These are phyloP conservation scores for Bryconaethiops microstoma DNA, from an alignment of 2,797 vertebrate genomes.

Conservation along the genomic window DNA sequence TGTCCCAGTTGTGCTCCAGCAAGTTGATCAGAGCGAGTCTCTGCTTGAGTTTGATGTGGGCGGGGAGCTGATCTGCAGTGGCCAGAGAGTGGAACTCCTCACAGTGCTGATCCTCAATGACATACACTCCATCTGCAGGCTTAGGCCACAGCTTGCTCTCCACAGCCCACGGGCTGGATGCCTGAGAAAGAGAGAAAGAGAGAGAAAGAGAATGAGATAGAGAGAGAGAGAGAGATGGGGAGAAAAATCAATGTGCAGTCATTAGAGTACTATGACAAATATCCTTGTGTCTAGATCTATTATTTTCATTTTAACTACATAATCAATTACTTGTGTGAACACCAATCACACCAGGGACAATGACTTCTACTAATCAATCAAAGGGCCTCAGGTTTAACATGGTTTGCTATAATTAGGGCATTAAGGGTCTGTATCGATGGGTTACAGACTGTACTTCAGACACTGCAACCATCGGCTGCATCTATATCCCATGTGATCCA, in stretches of 20 bases:
- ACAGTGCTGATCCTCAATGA: conserved; percentile 77
- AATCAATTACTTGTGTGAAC: not conserved
- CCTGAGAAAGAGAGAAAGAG: conserved; percentile 58
- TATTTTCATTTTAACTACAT: not conserved
- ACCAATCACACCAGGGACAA: no score
- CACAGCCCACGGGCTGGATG: conserved; percentile 73
- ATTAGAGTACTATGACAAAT: not conserved
- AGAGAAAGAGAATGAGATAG: not conserved
- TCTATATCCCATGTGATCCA: no score
- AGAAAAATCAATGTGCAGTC: not conserved
- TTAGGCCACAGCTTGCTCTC: conserved; percentile 67
- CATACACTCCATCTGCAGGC: conserved; percentile 55
- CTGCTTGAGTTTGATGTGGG: conserved; percentile 69
- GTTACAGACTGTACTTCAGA: no score
- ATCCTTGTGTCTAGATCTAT: no score
- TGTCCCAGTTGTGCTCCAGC: conserved; percentile 78
- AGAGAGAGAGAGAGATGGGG: not conserved
- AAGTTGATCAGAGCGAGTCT: conserved; percentile 71
- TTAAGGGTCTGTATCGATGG: no score
- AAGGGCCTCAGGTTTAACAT: no score
- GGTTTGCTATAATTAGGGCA: no score
- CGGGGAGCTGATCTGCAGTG: conserved; percentile 67
- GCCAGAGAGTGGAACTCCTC: conserved; percentile 75
- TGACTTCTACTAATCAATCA: no score
- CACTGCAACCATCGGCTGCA: no score